A percentile compares a stretch with the other conserved stretches of the same genome.
These are phyloP conservation scores for Minunthozetes semirufus DNA, from an alignment of 2,888 invertebrate genomes.

Conservation along the genomic window DNA sequence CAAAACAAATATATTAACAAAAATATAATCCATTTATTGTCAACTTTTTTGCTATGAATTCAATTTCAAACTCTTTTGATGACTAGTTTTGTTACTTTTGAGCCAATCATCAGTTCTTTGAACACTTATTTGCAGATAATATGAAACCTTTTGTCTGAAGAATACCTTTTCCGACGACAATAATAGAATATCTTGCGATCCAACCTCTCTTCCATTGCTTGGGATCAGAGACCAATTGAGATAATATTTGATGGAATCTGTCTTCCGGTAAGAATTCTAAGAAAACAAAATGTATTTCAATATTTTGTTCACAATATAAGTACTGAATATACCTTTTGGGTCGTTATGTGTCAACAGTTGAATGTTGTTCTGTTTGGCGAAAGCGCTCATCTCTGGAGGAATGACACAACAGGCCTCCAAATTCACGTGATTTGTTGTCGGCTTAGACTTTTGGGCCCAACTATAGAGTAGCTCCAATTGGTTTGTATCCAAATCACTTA, in stretches of 20 bases:
- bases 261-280: slow-evolving; percentile 31
- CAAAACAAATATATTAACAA: too few species aligned
- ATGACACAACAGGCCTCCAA: slow-evolving; percentile 79
- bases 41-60: too few species aligned
- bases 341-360: slow-evolving; percentile 93
- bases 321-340: slow-evolving; percentile 62
- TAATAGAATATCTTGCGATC: slow-evolving; percentile 77
- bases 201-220: slow-evolving; percentile 58
- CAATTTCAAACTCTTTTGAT: too few species aligned
- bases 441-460: slow-evolving; percentile 67
- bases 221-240: slow-evolving; percentile 54
- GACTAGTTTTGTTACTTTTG: not conserved
- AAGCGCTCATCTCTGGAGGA: slow-evolving; percentile 77
- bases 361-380: slow-evolving; percentile 81
- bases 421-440: slow-evolving; percentile 85
- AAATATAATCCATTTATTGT: too few species aligned
- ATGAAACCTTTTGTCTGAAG: slow-evolving; percentile 84
- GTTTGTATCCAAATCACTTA: slow-evolving; percentile 80
- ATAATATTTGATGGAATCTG: not conserved
- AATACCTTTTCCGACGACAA: slow-evolving; percentile 84
- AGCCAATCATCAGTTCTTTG: not conserved
- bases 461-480: slow-evolving; percentile 67
- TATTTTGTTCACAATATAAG: not conserved
- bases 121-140: slow-evolving; percentile 40
- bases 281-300: not conserved